Base-by-base conservation (phyloP, 2,888 invertebrate genomes). In the Eugnorisma glareosa region DNA sequence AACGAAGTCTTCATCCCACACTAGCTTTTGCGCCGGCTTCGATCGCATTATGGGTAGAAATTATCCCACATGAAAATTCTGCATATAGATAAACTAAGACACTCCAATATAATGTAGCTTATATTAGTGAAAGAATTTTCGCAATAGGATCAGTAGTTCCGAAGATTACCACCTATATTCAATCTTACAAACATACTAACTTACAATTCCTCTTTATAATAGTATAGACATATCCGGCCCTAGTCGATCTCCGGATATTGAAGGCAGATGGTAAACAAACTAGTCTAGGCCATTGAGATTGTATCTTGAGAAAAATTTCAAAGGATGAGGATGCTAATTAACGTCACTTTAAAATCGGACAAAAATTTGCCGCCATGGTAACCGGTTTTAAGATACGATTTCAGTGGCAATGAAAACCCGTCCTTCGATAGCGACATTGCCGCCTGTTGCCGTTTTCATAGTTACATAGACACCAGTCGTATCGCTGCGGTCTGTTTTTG, bases 181-280 rank as follows among this genome's bases (percentile, higher is more conserved):
- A 15, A 61, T 61, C 31, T 21, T 35, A 21, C 10, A 35, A 61
- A 35, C 21, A 31, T 61, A 11, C 31, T 21, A 21, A 31, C 0
- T 35, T 61, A 61, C 10, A 61, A 11, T 0, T 10, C 61, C 61
- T 35, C 21, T 61, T 35, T 31, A 31, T 21, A 21, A 35, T 35
- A 61, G 1, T 59, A 1, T 59, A 10, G 8, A 10, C 48, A 15
- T 45, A 57, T 31, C 54, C 37, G 28, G 40, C 2, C 24, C 21
- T 18, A 51, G 21, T 35, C 18, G 35, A 70, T 54, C 35, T 67
- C 24, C 28, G 40, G 51, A 70, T 70, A 79, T 48, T 45, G 21
- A 67, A 57, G 0, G 45, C 80, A 71, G 73, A 40, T 84, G 80
- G n/a, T 67, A 28, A 8, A 24, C 8, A 28, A 79, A 80, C 81